Evolutionary conservation across 2,113 vertebrate species (phyloP), one percentile per base, ranked within the genome.

Genomic region (Esox niger): DNA sequence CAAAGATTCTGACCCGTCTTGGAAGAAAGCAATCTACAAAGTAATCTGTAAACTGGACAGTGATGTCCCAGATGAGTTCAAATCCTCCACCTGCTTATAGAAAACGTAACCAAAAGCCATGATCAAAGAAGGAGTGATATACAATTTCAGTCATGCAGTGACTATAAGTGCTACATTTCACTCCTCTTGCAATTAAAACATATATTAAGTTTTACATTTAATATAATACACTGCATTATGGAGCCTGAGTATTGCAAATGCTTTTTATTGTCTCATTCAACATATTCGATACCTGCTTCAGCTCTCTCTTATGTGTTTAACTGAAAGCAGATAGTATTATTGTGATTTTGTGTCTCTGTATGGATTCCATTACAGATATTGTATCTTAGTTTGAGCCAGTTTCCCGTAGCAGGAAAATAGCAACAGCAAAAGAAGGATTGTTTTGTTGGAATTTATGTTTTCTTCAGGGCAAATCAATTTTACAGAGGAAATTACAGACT

Each of bases 11-110:
- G 97, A 98, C 79, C 93, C 96, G 20, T 98, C 96, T 13, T 98
- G 97, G 97, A 98, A 98, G 82, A 98, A 98, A 87, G 93, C 95
- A 74, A 98, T 98, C 82, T 98, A 98, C 89, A 98, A 98, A 90
- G 95, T 97, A 27, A 98, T 98, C 92, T 97, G 96, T 23, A 98
- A 98, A 89, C 91, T 98, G 83, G 97, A 98, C 90, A 94, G 93
- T 7, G 92, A 95, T 58, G 94, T 98, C 62, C 97, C 97, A 0
- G 95, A 96, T 30, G 91, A 89, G 57, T 96, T 98, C 88, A 98
- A 96, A 89, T 93, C 94, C 0, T 82, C 92, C 4, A 84, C 85
- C 64, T 95, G 91, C 77, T 83, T 93, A 84, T 93, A 92, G 77
- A 81, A 88, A 62, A 3, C 33, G 10, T 30, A 29, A 57, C 10